Evolutionary conservation across 37 sponge, comb jelly and placozoan species (phyloP).

Genomic region (Diacarnus erythraeanus): DNA sequence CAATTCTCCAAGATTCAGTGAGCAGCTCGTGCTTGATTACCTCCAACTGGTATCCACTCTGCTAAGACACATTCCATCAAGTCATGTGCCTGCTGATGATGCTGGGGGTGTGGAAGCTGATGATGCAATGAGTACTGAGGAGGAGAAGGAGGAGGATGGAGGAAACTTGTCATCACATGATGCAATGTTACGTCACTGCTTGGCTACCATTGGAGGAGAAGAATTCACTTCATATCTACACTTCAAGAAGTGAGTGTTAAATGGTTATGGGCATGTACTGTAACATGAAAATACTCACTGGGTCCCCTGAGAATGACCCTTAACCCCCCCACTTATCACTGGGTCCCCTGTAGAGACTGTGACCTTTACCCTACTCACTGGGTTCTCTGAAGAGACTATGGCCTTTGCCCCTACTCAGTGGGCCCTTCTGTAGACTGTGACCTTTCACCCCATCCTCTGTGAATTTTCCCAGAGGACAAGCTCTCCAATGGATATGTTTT

Average conservation of each 20-base stretch:
- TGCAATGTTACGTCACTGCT: conserved; percentile 15
- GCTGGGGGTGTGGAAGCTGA: conserved; percentile 16
- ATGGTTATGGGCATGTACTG: too few relatives aligned
- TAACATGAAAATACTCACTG: too few relatives aligned
- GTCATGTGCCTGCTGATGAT: conserved; percentile 4
- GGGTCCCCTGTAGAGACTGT: too few relatives aligned
- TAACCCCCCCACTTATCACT: not conserved
- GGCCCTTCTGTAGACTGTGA: too few relatives aligned
- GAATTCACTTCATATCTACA: not conserved
- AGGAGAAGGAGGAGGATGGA: not conserved
- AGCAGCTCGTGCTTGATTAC: conserved; percentile 8
- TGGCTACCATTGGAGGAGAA: not conserved
- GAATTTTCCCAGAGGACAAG: too few relatives aligned
- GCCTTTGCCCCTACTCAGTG: too few relatives aligned
- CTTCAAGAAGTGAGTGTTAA: conserved; percentile 10
- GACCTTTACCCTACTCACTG: too few relatives aligned
- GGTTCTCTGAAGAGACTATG: too few relatives aligned
- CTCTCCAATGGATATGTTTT: too few relatives aligned
- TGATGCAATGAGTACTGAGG: not conserved
- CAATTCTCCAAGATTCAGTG: not conserved
- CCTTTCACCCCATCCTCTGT: too few relatives aligned
- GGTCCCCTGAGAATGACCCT: not conserved
- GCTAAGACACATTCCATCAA: not conserved
- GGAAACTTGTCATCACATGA: conserved; percentile 7
- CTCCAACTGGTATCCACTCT: conserved; percentile 5